These are phyloP conservation scores for Ageneiosus marmoratus DNA, from an alignment of 2,113 vertebrate species.

Conservation along the genomic window DNA sequence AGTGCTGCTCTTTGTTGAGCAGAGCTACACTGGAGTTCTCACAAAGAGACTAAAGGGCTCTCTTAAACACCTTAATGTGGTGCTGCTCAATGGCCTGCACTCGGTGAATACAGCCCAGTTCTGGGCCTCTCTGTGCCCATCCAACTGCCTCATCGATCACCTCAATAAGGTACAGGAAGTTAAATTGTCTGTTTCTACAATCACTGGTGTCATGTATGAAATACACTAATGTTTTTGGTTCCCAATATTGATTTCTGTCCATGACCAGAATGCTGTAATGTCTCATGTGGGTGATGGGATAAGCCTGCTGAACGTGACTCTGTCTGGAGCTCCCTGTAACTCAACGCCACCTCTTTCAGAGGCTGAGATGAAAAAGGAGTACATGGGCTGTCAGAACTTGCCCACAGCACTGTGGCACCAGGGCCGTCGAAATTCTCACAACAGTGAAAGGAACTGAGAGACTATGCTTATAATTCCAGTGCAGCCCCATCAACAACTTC, in stretches of 20 bases:
- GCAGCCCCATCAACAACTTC: background rate
- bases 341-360: constrained; percentile 76
- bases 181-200: background rate
- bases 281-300: constrained; percentile 61
- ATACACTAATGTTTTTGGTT: background rate
- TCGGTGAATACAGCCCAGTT: constrained; percentile 51
- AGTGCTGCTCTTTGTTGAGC: constrained; percentile 78
- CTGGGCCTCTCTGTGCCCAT: constrained; percentile 68
- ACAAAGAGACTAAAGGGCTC: constrained; percentile 74
- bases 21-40: constrained; percentile 75
- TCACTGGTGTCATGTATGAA: background rate
- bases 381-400: constrained; percentile 82
- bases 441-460: constrained; percentile 56
- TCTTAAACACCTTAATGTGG: constrained; percentile 74
- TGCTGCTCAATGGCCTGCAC: constrained; percentile 65
- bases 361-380: constrained; percentile 72
- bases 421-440: constrained; percentile 57
- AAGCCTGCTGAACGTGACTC: constrained; percentile 72
- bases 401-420: constrained; percentile 80
- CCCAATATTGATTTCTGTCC: background rate
- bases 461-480: background rate
- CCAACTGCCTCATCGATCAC: constrained; percentile 73
- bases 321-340: constrained; percentile 78
- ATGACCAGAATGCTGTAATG: constrained; percentile 57
- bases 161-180: constrained; percentile 63